Conservation (phyloP, 2,888 invertebrate genomes). For the Mythimna lalbum region DNA sequence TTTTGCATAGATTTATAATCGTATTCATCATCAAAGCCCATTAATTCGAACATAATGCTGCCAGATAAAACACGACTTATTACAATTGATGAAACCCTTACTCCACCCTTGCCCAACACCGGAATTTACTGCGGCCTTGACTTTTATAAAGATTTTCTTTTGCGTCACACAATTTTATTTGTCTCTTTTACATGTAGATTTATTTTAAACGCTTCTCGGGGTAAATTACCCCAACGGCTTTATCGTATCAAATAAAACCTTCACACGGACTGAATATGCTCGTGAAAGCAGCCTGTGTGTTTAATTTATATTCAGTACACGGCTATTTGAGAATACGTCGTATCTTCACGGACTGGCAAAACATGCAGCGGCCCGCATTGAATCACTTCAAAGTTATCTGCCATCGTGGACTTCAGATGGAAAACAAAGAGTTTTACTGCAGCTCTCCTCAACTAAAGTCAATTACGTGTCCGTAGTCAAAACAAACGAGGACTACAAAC, state of each 20-base stretch:
- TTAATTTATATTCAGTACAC: conserved; percentile 58
- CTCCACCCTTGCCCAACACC: neutral
- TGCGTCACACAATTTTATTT: conserved; percentile 51
- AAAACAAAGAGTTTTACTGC: conserved; percentile 44
- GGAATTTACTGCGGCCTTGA: conserved; percentile 19
- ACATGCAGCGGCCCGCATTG: conserved; percentile 59
- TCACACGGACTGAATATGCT: conserved; percentile 42
- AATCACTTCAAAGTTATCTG: conserved; percentile 59
- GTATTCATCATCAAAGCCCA: neutral
- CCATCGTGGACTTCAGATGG: conserved; percentile 35
- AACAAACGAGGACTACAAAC: conserved; percentile 7
- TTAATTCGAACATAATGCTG: neutral
- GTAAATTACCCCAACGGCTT: conserved; percentile 45
- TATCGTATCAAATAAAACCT: conserved; percentile 59
- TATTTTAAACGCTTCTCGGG: conserved; percentile 40
- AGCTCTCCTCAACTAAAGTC: conserved; percentile 26
- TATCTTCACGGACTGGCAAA: conserved; percentile 49
- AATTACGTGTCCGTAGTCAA: conserved; percentile 14
- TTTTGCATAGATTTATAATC: neutral
- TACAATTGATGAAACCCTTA: neutral
- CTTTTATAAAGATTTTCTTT: conserved; percentile 17
- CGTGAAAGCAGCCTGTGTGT: conserved; percentile 37
- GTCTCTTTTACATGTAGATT: conserved; percentile 41
- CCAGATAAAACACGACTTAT: neutral
- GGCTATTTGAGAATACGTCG: conserved; percentile 45